phyloP scores from a whole-genome alignment of 2,797 vertebrate species.

The Propithecus deckenii region DNA sequence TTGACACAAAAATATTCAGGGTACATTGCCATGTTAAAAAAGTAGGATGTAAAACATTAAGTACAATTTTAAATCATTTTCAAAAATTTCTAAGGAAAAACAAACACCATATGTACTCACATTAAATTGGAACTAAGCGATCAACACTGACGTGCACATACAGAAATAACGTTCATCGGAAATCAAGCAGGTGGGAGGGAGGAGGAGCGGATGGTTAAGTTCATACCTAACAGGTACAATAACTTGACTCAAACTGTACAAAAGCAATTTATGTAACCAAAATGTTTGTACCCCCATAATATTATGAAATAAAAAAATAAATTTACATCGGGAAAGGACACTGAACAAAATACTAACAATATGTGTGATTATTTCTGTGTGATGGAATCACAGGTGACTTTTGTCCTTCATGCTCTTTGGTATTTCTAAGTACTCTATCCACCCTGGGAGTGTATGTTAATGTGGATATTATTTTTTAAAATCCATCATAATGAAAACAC shows the following conservation, averaged over 20 bases:
- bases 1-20: not conserved
- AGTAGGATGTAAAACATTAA: not conserved
- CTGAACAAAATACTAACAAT: not conserved
- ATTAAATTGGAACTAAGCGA: too few relatives aligned
- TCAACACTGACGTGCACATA: too few relatives aligned
- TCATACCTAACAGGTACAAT: too few relatives aligned
- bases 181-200: too few relatives aligned
- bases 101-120: too few relatives aligned
- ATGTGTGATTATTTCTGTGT: not conserved
- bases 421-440: not conserved
- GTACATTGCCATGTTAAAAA: not conserved
- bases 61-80: not conserved
- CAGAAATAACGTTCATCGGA: too few relatives aligned
- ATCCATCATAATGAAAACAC: not conserved
- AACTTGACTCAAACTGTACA: too few relatives aligned
- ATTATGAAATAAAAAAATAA: not conserved
- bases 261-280: too few relatives aligned
- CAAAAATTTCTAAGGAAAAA: not conserved
- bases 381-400: not conserved
- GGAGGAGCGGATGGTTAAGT: too few relatives aligned
- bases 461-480: not conserved
- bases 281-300: too few relatives aligned
- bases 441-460: not conserved
- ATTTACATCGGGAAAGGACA: not conserved
- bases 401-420: not conserved